Evolutionary conservation across 2,113 vertebrate genomes (phyloP).

Genomic region (Tylochromis polylepis): DNA sequence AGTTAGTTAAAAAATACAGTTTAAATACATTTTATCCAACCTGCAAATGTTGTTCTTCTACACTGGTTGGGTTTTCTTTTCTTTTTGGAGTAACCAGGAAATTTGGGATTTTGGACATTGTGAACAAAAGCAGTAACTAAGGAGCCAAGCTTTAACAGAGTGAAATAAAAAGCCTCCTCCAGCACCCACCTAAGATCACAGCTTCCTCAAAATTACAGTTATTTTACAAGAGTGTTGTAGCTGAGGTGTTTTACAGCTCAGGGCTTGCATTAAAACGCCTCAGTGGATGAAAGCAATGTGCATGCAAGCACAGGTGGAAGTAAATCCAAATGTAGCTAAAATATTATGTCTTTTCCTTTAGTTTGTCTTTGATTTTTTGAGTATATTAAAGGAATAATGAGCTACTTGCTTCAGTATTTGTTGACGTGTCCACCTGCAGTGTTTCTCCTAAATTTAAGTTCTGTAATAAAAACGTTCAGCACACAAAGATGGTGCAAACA

Average conservation of each 20-base stretch:
- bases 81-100: not conserved
- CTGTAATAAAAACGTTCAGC: not conserved
- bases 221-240: not conserved
- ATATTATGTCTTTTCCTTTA: not conserved
- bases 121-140: not conserved
- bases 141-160: not conserved
- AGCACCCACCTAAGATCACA: not conserved
- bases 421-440: not conserved
- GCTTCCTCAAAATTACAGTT: not conserved
- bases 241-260: not conserved
- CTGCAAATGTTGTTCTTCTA: not conserved
- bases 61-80: fast-evolving
- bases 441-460: not conserved
- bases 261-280: not conserved
- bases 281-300: not conserved
- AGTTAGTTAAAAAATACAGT: not conserved
- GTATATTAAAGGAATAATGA: not conserved
- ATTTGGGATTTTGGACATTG: not conserved
- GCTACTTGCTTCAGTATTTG: not conserved
- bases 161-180: not conserved
- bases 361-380: not conserved
- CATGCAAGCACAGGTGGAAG: not conserved
- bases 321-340: not conserved
- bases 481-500: not conserved
- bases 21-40: not conserved